phyloP scores from a whole-genome alignment of 2,797 vertebrate species.

The Chelidonichthys spinosus region DNA sequence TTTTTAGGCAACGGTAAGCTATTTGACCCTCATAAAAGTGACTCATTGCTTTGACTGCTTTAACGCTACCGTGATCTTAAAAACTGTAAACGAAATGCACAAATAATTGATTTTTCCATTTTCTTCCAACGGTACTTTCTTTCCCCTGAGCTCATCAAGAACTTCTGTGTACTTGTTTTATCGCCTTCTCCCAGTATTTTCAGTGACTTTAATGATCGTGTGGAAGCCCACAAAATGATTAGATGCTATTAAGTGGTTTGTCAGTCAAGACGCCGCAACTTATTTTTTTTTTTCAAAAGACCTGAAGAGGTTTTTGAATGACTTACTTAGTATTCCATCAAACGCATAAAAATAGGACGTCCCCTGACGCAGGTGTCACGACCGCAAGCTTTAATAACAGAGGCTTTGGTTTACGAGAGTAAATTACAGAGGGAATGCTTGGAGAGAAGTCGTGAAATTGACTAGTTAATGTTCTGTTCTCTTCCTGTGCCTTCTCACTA shows the following conservation, averaged over 20 bases:
- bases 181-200: background rate
- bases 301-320: background rate
- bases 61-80: background rate
- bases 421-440: background rate
- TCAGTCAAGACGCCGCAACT: background rate
- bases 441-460: background rate
- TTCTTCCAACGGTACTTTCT: background rate
- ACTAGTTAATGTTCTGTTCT: slow-evolving; percentile 17
- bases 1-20: background rate
- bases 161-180: background rate
- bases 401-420: background rate
- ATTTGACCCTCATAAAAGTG: background rate
- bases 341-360: background rate
- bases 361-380: background rate
- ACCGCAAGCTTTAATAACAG: background rate
- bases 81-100: background rate
- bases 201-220: background rate
- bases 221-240: background rate
- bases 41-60: background rate
- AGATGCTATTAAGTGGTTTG: background rate
- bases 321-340: background rate
- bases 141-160: background rate
- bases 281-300: background rate
- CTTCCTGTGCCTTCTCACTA: slow-evolving; percentile 59
- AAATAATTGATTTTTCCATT: background rate